Conservation (phyloP, 2,888 invertebrate genomes). For the Timema podura region DNA sequence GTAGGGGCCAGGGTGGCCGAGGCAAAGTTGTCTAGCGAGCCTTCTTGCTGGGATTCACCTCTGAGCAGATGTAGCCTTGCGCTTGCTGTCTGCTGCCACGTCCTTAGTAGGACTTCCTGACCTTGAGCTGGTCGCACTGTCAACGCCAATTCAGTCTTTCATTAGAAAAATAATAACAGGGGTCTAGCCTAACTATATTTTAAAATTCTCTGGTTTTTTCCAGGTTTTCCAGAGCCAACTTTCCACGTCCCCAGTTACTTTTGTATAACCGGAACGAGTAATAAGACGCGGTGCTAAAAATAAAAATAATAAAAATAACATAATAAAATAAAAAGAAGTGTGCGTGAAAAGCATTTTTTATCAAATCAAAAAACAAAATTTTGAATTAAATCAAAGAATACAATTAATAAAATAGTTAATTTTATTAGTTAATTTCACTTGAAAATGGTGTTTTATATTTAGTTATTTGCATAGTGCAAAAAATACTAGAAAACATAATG, state of each 20-base stretch:
- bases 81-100: slow-evolving; percentile 44
- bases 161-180: slow-evolving; percentile 10
- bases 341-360: background rate
- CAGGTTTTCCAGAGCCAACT: too few relatives aligned
- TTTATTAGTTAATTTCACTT: too few relatives aligned
- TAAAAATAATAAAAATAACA: too few relatives aligned
- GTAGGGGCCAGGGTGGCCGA: slow-evolving; percentile 41
- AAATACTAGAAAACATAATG: too few relatives aligned
- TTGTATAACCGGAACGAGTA: too few relatives aligned
- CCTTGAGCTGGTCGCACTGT: slow-evolving; percentile 28
- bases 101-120: slow-evolving; percentile 29
- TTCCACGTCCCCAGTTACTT: too few relatives aligned
- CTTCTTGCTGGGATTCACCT: slow-evolving; percentile 50
- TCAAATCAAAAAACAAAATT: background rate
- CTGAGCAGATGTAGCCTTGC: slow-evolving; percentile 47
- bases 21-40: slow-evolving; percentile 50
- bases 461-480: too few relatives aligned
- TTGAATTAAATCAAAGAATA: background rate
- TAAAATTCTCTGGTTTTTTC: too few relatives aligned
- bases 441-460: too few relatives aligned
- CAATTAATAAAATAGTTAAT: too few relatives aligned
- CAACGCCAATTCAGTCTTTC: slow-evolving; percentile 5
- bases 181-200: background rate
- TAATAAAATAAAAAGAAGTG: background rate
- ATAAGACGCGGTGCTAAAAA: too few relatives aligned